These are phyloP conservation scores for Promerops cafer DNA, from an alignment of 2,113 vertebrate species.

Conservation along the genomic window DNA sequence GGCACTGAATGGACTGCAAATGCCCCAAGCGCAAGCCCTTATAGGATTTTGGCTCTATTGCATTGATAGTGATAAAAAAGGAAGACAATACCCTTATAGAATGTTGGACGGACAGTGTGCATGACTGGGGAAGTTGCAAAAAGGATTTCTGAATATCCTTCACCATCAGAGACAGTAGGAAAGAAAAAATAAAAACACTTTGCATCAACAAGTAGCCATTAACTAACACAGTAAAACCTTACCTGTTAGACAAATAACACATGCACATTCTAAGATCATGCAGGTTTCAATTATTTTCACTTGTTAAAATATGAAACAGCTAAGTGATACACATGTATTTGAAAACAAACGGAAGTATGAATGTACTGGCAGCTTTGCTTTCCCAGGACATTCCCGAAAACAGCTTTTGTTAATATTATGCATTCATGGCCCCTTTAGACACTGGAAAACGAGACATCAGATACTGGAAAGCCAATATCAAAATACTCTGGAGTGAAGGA, in stretches of 20 bases:
- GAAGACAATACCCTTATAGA: slow-evolving; percentile 77
- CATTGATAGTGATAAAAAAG: slow-evolving; percentile 42
- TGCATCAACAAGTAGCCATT: slow-evolving; percentile 22
- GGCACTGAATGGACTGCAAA: not conserved
- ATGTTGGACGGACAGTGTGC: slow-evolving; percentile 69
- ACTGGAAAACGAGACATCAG: not conserved
- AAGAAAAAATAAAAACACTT: slow-evolving; percentile 60
- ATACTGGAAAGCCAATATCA: not conserved
- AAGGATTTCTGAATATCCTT: slow-evolving; percentile 77
- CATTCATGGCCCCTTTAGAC: not conserved
- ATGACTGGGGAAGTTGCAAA: slow-evolving; percentile 76
- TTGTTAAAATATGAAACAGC: not conserved
- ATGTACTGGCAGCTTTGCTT: not conserved
- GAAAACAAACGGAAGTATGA: not conserved
- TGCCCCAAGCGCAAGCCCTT: not conserved
- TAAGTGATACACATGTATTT: not conserved
- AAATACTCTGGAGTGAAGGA: not conserved
- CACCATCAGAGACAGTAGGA: slow-evolving; percentile 71
- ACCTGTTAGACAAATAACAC: slow-evolving; percentile 39
- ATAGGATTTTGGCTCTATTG: not conserved
- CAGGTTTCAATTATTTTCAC: not conserved
- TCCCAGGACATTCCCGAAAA: not conserved
- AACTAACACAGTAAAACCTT: slow-evolving; percentile 34
- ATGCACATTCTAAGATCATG: slow-evolving; percentile 51
- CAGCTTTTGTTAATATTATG: not conserved